These are phyloP conservation scores for Pristiophorus japonicus DNA, from an alignment of 2,113 vertebrate genomes.

Conservation along the genomic window DNA sequence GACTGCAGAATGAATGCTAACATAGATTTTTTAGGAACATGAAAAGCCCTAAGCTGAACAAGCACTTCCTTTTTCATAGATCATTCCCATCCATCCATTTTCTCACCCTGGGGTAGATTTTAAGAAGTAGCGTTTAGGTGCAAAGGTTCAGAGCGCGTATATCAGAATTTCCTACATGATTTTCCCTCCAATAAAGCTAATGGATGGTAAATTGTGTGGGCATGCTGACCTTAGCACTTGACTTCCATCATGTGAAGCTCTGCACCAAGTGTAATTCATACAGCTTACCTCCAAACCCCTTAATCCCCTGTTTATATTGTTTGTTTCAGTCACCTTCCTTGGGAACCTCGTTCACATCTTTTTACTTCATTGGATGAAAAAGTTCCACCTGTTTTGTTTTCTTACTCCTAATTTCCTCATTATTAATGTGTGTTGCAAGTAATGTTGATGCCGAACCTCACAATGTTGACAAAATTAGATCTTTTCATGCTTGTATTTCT, in stretches of 20 bases:
- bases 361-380: neutral
- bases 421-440: neutral
- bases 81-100: constrained; percentile 11
- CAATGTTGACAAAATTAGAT: neutral
- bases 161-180: neutral
- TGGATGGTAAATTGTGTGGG: neutral
- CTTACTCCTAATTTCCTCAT: neutral
- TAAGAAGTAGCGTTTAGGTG: neutral
- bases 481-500: neutral
- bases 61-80: neutral
- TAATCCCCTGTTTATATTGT: neutral
- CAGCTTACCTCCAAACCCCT: neutral
- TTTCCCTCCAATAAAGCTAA: neutral
- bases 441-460: neutral
- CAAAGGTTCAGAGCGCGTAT: neutral
- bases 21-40: constrained; percentile 7
- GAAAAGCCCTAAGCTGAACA: constrained; percentile 19
- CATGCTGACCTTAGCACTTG: neutral
- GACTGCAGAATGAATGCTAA: constrained; percentile 15
- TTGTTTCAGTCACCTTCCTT: neutral
- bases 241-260: neutral
- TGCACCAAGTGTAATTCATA: neutral
- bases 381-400: neutral
- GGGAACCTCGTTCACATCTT: neutral
- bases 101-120: neutral